Conservation (phyloP, 2,888 invertebrate species). For the Campopleginae sp. region DNA sequence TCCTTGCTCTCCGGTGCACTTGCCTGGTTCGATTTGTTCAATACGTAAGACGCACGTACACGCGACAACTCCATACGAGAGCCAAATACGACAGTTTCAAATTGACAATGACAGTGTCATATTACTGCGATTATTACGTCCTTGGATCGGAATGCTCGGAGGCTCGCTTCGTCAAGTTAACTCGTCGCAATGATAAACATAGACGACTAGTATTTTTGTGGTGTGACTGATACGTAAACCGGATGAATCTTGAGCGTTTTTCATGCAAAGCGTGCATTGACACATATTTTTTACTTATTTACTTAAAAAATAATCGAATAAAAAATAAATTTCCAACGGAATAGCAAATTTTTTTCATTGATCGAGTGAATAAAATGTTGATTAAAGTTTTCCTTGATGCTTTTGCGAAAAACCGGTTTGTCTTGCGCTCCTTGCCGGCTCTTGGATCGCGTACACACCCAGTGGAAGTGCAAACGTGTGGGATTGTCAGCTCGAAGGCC, state of each 20-base stretch:
- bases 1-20: slow-evolving; percentile 23
- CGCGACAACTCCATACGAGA: background rate
- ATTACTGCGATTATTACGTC: slow-evolving; percentile 16
- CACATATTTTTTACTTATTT: background rate
- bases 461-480: background rate
- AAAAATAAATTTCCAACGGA: background rate
- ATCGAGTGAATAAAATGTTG: background rate
- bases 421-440: background rate
- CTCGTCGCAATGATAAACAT: slow-evolving; percentile 5
- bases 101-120: slow-evolving; percentile 4
- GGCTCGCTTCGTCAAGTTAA: background rate
- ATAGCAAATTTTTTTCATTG: background rate
- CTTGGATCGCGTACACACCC: background rate
- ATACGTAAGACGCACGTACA: background rate
- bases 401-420: slow-evolving; percentile 7
- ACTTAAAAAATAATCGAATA: background rate
- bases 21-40: slow-evolving; percentile 7
- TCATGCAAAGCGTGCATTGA: background rate
- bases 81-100: background rate
- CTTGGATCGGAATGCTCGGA: slow-evolving; percentile 10
- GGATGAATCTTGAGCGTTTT: slow-evolving; percentile 4
- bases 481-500: slow-evolving; percentile 30
- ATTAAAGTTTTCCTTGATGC: background rate
- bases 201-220: background rate
- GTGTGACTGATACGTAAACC: background rate